Evolutionary conservation across 2,888 invertebrate species (phyloP).

Genomic region (Notodonta dromedarius): DNA sequence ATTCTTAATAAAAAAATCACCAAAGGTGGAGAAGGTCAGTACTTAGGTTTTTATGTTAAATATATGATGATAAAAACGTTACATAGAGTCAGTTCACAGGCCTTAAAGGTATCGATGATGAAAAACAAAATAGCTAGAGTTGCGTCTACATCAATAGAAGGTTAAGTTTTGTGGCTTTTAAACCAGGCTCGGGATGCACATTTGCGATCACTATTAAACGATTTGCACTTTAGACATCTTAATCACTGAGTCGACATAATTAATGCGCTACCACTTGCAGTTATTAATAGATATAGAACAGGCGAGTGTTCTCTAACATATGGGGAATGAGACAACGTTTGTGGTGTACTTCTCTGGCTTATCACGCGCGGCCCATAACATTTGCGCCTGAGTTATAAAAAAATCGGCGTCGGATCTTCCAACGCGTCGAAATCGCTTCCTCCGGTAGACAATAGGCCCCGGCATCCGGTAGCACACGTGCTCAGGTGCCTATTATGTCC

Average conservation of each 20-base stretch:
- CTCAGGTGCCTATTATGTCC: slow-evolving; percentile 81
- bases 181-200: background rate
- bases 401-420: slow-evolving; percentile 75
- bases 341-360: slow-evolving; percentile 29
- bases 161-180: background rate
- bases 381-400: slow-evolving; percentile 47
- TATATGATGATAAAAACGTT: too few species aligned
- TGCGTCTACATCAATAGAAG: background rate
- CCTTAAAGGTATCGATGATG: too few species aligned
- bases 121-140: background rate
- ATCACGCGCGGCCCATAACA: slow-evolving; percentile 47
- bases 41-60: too few species aligned
- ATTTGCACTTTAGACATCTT: background rate
- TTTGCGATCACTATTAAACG: background rate
- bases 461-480: slow-evolving; percentile 82
- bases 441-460: slow-evolving; percentile 76
- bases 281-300: background rate
- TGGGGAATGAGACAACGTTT: slow-evolving; percentile 20
- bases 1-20: too few species aligned
- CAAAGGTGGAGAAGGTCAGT: too few species aligned
- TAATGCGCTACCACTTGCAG: background rate
- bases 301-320: slow-evolving; percentile 27
- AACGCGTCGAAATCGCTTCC: slow-evolving; percentile 79
- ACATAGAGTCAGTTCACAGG: too few species aligned
- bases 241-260: background rate